These are phyloP conservation scores for Cebidichthys violaceus DNA, from an alignment of 2,113 vertebrate genomes.

Conservation along the genomic window DNA sequence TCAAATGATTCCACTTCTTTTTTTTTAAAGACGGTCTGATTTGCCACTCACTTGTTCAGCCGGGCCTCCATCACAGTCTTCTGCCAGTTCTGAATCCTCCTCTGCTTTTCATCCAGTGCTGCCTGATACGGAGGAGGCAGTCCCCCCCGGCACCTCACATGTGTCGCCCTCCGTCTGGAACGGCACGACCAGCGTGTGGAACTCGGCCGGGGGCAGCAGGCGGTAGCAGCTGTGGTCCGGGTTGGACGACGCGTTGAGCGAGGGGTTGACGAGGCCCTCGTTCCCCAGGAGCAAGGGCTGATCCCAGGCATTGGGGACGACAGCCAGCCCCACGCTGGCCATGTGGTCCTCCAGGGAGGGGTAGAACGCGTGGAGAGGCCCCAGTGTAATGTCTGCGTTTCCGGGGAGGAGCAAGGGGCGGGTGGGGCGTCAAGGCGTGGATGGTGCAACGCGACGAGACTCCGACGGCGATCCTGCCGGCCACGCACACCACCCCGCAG, in stretches of 20 bases:
- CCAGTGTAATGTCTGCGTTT: conserved; percentile 88
- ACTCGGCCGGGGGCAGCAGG: conserved; percentile 87
- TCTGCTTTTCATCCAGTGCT: conserved; percentile 85
- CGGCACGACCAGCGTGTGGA: conserved; percentile 90
- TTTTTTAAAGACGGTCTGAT: not conserved
- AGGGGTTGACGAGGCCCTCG: conserved; percentile 75
- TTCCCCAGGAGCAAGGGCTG: conserved; percentile 87
- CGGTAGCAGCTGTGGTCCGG: conserved; percentile 78
- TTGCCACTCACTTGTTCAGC: conserved; percentile 88
- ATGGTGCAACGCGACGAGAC: conserved; percentile 86
- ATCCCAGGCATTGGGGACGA: conserved; percentile 94
- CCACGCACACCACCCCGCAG: conserved; percentile 87
- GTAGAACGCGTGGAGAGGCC: conserved; percentile 94
- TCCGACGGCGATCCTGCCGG: conserved; percentile 86
- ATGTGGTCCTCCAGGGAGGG: conserved; percentile 97
- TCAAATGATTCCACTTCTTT: not conserved
- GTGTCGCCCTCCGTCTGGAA: conserved; percentile 97
- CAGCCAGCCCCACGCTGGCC: conserved; percentile 93
- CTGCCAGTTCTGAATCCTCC: conserved; percentile 91
- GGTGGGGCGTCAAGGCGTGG: conserved; percentile 88
- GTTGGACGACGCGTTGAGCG: not conserved
- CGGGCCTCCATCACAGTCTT: conserved; percentile 89
- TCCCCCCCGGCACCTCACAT: conserved; percentile 90
- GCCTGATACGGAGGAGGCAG: conserved; percentile 88
- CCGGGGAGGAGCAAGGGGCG: conserved; percentile 91